A percentile compares a stretch with the other conserved stretches of the same genome.
Conservation (phyloP, 2,888 invertebrate species). For the Cosmorhoe ocellata region DNA sequence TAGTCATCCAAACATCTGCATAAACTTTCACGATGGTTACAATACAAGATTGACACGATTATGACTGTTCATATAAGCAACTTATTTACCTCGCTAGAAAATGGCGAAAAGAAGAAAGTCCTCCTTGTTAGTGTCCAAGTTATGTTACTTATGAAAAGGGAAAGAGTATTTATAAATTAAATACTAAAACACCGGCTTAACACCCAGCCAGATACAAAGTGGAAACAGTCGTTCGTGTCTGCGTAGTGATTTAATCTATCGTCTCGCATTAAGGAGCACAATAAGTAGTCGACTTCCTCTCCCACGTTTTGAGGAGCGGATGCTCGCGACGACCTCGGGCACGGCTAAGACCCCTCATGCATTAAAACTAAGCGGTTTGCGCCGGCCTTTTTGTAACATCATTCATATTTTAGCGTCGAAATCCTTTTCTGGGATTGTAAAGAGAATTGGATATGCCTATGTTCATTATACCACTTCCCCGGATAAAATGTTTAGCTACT, state of each 20-base stretch:
- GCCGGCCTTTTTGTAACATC: constrained; percentile 22
- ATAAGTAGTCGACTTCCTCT: constrained; percentile 79
- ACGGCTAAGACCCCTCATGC: constrained; percentile 49
- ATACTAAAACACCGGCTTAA: not conserved
- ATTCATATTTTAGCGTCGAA: constrained; percentile 19
- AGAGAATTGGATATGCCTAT: not conserved
- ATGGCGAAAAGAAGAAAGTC: not conserved
- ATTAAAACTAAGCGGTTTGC: constrained; percentile 41
- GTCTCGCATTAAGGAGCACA: constrained; percentile 81
- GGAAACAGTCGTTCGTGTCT: constrained; percentile 48
- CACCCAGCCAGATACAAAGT: constrained; percentile 7
- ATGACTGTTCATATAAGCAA: no score
- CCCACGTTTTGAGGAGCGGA: constrained; percentile 76
- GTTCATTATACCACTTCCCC: no score
- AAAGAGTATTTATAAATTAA: no score
- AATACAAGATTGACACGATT: no score
- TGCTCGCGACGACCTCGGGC: constrained; percentile 72
- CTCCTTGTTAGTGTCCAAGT: no score
- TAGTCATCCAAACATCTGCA: no score
- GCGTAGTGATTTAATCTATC: constrained; percentile 54
- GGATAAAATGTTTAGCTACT: no score
- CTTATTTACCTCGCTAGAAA: no score
- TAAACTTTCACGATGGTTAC: no score
- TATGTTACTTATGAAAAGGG: no score
- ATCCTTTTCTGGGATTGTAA: constrained; percentile 10